A percentile compares a stretch with the other conserved stretches of the same genome.
These are phyloP conservation scores for Drosophila burlai DNA, from an alignment of 1,140 invertebrate genomes.

Conservation along the genomic window DNA sequence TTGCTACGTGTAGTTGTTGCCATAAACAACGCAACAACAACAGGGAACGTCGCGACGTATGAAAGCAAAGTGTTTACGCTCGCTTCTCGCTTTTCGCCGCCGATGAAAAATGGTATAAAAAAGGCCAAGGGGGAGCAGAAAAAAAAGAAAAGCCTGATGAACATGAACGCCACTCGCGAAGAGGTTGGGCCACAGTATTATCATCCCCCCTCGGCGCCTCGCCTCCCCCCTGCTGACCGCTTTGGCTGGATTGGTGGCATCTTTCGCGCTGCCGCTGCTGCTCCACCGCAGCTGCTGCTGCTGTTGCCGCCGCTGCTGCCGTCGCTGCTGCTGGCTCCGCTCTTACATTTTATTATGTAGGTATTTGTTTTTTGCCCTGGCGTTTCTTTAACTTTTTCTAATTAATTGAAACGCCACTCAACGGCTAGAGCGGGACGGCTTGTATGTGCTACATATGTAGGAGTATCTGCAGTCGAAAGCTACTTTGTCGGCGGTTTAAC, in stretches of 20 bases:
- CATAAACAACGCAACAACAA: conserved; percentile 73
- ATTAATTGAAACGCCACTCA: conserved; percentile 83
- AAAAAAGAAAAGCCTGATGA: conserved; percentile 80
- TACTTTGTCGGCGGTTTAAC: conserved; percentile 45
- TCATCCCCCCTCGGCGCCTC: conserved; percentile 18
- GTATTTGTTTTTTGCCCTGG: conserved; percentile 71
- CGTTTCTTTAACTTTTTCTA: conserved; percentile 83
- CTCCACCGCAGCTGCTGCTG: conserved; percentile 41
- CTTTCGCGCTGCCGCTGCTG: conserved; percentile 57
- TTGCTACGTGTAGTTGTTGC: conserved; percentile 76
- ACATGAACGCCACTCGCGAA: conserved; percentile 74
- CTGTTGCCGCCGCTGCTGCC: conserved; percentile 14
- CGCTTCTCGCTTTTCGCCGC: conserved; percentile 53
- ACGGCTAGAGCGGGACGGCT: conserved; percentile 47
- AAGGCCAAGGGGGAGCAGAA: conserved; percentile 6
- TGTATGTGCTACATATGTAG: conserved; percentile 46
- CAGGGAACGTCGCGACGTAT: conserved; percentile 50
- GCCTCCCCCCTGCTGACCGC: conserved; percentile 49
- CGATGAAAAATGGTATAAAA: conserved; percentile 49
- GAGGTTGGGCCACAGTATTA: conserved; percentile 70
- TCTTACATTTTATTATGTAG: conserved; percentile 81
- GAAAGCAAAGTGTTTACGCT: conserved; percentile 65
- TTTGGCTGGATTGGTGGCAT: conserved; percentile 75
- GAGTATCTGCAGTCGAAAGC: conserved; percentile 45
- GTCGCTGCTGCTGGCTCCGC: conserved; percentile 64